phyloP scores from a whole-genome alignment of 2,888 invertebrate species.

The Drosophila anomalata region DNA sequence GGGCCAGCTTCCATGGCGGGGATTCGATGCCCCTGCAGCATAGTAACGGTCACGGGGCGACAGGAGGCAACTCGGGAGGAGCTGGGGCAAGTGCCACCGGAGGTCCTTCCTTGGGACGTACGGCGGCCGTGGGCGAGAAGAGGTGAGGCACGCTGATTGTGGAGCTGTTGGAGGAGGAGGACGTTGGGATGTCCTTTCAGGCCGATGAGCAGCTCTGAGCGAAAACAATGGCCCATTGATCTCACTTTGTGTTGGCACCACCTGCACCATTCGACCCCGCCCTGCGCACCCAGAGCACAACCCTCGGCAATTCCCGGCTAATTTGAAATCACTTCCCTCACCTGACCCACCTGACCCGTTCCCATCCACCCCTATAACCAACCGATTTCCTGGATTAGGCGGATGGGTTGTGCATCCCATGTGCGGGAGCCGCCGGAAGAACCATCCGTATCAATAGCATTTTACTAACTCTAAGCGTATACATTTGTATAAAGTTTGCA shows the following conservation, averaged over 20 bases:
- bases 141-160: slow-evolving; percentile 83
- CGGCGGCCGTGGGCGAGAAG: slow-evolving; percentile 80
- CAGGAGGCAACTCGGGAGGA: slow-evolving; percentile 22
- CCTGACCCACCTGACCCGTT: background rate
- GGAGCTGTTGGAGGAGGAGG: slow-evolving; percentile 75
- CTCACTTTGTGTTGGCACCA: slow-evolving; percentile 38
- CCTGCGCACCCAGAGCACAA: background rate
- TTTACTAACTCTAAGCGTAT: background rate
- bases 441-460: background rate
- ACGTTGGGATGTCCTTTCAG: slow-evolving; percentile 62
- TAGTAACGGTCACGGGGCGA: slow-evolving; percentile 40
- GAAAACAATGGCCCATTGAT: slow-evolving; percentile 49
- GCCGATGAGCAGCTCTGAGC: slow-evolving; percentile 72
- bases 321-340: background rate
- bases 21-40: slow-evolving; percentile 80
- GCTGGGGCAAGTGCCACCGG: slow-evolving; percentile 37
- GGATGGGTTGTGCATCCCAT: background rate
- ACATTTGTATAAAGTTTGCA: slow-evolving; percentile 13
- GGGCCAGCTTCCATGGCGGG: slow-evolving; percentile 71
- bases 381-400: background rate
- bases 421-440: background rate
- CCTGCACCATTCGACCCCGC: background rate
- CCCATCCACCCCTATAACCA: background rate
- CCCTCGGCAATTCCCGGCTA: background rate
- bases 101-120: slow-evolving; percentile 61